Conservation (phyloP, 2,113 vertebrate genomes). For the Lycocorax pyrrhopterus region DNA sequence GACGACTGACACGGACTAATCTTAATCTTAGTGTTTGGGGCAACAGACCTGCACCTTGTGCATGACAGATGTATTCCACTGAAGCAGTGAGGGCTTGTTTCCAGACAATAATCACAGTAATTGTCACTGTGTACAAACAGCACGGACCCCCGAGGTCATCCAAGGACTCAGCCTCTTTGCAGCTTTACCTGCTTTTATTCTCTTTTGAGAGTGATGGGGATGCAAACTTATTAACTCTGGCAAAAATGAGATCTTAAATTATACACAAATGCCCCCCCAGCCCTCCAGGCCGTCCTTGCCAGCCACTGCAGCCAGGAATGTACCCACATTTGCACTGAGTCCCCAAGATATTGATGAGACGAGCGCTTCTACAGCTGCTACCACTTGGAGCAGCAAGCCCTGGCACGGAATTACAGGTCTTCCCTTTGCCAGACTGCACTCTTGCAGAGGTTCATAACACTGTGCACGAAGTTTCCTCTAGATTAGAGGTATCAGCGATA, state of each 20-base stretch:
- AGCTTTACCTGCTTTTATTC: not conserved
- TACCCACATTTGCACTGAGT: not conserved
- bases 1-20: accelerated
- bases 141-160: not conserved
- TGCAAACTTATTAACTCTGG: not conserved
- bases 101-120: not conserved
- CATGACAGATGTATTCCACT: not conserved
- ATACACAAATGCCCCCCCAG: accelerated
- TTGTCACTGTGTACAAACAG: not conserved
- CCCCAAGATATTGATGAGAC: not conserved
- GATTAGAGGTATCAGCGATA: not conserved
- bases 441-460: not conserved
- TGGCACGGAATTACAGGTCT: not conserved
- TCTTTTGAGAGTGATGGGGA: not conserved
- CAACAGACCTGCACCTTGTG: not conserved
- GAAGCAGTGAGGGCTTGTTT: not conserved
- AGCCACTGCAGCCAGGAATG: not conserved
- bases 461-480: accelerated
- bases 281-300: not conserved
- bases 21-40: not conserved
- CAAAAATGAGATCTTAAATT: not conserved
- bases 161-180: not conserved
- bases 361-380: not conserved
- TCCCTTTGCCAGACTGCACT: not conserved
- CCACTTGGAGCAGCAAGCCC: not conserved